A percentile compares a stretch with the other conserved stretches of the same genome.
These are phyloP conservation scores for Zele albiditarsus DNA, from an alignment of 2,888 invertebrate species.

Conservation along the genomic window DNA sequence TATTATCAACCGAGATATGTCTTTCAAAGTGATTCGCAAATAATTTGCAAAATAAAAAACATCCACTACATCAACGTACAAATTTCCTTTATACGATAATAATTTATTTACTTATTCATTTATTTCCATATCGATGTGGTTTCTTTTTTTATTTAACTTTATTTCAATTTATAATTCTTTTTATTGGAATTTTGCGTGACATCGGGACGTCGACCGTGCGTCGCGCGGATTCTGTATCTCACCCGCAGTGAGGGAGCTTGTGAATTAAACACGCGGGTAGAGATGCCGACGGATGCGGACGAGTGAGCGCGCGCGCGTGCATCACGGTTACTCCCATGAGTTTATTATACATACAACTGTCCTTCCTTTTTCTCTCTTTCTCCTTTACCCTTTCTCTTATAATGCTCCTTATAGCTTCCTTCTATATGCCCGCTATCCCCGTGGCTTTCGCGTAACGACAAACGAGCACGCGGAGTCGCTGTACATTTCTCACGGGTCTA, in stretches of 20 bases:
- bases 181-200: constrained; percentile 37
- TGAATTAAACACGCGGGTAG: constrained; percentile 36
- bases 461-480: constrained; percentile 31
- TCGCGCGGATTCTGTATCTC: constrained; percentile 31
- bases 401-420: neutral
- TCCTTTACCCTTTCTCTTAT: constrained; percentile 7
- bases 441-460: constrained; percentile 33
- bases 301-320: neutral
- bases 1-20: too few species aligned
- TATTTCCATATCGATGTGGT: neutral
- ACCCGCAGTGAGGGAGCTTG: constrained; percentile 37
- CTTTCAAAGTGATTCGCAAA: too few species aligned
- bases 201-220: constrained; percentile 25
- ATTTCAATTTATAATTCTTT: neutral
- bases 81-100: too few species aligned
- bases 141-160: neutral
- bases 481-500: constrained; percentile 62
- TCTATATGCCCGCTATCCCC: neutral
- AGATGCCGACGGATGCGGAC: constrained; percentile 27
- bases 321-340: neutral
- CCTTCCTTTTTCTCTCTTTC: neutral
- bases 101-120: neutral
- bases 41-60: too few species aligned
- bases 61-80: too few species aligned
- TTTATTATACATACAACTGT: neutral